Evolutionary conservation across 1,140 invertebrate species (phyloP), one percentile per base, ranked within the genome.

Genomic region (Oppia nitens): DNA sequence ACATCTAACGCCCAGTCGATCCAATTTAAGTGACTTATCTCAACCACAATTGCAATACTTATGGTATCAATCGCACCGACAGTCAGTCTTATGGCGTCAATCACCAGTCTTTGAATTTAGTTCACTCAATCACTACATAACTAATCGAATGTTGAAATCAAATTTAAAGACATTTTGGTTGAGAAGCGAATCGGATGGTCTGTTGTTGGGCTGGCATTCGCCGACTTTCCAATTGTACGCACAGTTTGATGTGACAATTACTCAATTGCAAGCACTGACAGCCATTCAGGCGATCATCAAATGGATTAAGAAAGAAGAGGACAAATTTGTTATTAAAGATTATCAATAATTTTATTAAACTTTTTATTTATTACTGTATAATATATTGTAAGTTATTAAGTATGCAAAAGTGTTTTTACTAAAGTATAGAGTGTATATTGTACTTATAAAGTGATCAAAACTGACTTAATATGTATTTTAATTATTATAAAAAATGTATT

Each of bases 281-380:
- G 54, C 55, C 2, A 55, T 61, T 17, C 56, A 61, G 20, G 27
- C 24, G 12, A 57, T 63, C 11, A 55, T 61, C 12, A 61, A 61
- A 52, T 63, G 62, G 62, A 58, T 63, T 23, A 63, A 62, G 48
- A 58, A 58, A 27, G 62, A 63, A 56, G 62, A 63, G 23, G 56
- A 62, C 20, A 62, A 61, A 51, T 47, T 63, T 25, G 25, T 53
- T 14, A 45, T 63, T n/a, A 63, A 57, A 58, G 62, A 63, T 56
- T 40, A 40, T 40, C 32, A 40, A 40, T 40, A 40, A 17, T 6
- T 40, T 40, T 40, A n/a, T n/a, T n/a, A n/a, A n/a, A n/a, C n/a
- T n/a, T n/a, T n/a, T n/a, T n/a, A n/a, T n/a, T n/a, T n/a, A n/a
- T n/a, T n/a, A n/a, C n/a, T n/a, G n/a, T n/a, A n/a, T n/a, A n/a